Percentiles rank a stretch among this genome's conserved stretches.
These are phyloP conservation scores for Embidobia sp. DNA, from an alignment of 2,888 invertebrate genomes.

Conservation along the genomic window DNA sequence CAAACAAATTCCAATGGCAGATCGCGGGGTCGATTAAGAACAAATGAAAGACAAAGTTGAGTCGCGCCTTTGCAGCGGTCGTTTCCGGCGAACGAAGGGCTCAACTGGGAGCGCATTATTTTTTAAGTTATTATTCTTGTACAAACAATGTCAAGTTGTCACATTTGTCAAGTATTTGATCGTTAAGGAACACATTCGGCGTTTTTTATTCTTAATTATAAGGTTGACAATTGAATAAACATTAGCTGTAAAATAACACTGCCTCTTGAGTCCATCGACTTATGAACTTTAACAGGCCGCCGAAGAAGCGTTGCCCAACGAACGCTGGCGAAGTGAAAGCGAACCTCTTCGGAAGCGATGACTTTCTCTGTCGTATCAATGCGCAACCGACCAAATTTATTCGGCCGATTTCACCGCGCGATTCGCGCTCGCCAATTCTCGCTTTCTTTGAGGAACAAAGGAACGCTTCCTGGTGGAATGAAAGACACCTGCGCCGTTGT, in stretches of 20 bases:
- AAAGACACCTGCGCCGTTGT: conserved; percentile 2
- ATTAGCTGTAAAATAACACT: conserved; percentile 35
- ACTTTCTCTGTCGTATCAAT: conserved; percentile 75
- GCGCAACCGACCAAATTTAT: conserved; percentile 63
- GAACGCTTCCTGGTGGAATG: background rate
- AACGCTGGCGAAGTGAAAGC: conserved; percentile 76
- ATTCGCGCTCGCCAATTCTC: conserved; percentile 52
- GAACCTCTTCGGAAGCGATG: conserved; percentile 64
- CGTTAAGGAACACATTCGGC: conserved; percentile 57
- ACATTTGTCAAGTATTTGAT: conserved; percentile 68
- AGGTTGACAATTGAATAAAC: conserved; percentile 54
- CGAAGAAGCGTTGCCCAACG: conserved; percentile 70
- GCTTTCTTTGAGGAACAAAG: conserved; percentile 39
- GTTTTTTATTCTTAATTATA: conserved; percentile 60
- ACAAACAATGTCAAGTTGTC: conserved; percentile 70
- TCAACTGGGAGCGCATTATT: conserved; percentile 67
- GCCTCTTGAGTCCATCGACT: conserved; percentile 10
- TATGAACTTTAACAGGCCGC: conserved; percentile 37
- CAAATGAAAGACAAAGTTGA: no score
- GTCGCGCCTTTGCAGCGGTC: no score
- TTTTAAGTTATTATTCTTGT: conserved; percentile 75
- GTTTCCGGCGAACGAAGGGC: conserved; percentile 5
- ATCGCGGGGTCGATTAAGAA: no score
- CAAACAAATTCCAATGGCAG: no score
- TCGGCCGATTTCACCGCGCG: conserved; percentile 52